Conservation (phyloP, 1,140 invertebrate genomes). For the Drosophila watanabei region DNA sequence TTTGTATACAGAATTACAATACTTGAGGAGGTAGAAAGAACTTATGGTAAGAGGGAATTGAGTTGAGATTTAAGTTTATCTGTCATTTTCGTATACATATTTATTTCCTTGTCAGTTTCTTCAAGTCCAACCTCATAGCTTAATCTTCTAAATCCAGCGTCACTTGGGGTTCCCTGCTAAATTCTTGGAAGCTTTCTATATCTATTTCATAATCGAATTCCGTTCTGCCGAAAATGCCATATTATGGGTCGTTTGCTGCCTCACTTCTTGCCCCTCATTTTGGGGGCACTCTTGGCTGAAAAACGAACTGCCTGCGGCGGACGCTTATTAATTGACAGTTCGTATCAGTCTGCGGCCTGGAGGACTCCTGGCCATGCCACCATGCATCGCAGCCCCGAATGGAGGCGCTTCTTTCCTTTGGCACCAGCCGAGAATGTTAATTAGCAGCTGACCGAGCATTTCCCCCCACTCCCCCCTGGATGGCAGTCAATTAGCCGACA, state of each 20-base stretch:
- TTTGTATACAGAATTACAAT: too few species aligned
- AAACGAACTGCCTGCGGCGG: neutral
- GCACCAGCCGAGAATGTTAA: slow-evolving; percentile 38
- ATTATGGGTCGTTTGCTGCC: neutral
- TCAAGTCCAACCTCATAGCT: too few species aligned
- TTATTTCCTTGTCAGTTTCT: too few species aligned
- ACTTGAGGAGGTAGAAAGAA: too few species aligned
- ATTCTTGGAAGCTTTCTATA: neutral
- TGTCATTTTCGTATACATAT: too few species aligned
- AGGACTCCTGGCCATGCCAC: slow-evolving; percentile 5
- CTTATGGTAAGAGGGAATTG: too few species aligned
- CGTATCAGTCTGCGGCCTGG: neutral
- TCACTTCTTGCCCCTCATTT: neutral
- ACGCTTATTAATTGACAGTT: slow-evolving; percentile 17
- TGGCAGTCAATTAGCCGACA: slow-evolving; percentile 61
- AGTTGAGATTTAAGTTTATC: too few species aligned
- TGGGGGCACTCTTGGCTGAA: neutral
- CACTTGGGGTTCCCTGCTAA: neutral
- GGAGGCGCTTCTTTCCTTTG: neutral
- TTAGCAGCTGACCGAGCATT: slow-evolving; percentile 50
- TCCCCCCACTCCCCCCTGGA: slow-evolving; percentile 7
- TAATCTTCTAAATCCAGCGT: too few species aligned
- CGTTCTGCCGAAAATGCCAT: neutral
- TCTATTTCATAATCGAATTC: neutral
- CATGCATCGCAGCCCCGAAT: slow-evolving; percentile 3